Conservation (phyloP, 1,140 invertebrate species). For the Melitaea cinxia region DNA sequence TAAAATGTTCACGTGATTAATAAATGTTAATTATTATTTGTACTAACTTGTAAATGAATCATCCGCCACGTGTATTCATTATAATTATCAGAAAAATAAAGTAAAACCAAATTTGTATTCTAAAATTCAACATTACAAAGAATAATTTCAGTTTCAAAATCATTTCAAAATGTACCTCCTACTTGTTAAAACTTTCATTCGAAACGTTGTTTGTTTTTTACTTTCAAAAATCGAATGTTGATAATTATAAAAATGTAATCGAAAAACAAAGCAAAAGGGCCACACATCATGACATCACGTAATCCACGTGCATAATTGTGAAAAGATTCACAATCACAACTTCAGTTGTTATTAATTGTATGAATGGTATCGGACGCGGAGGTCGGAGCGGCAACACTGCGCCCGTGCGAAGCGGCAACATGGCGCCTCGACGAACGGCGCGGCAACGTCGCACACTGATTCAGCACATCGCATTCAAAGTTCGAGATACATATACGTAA, state of each 20-base stretch:
- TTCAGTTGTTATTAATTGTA: slow-evolving; percentile 44
- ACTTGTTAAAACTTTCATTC: too few species aligned
- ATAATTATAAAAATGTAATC: slow-evolving; percentile 1
- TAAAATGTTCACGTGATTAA: too few species aligned
- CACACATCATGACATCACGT: slow-evolving; percentile 3
- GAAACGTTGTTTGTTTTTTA: too few species aligned
- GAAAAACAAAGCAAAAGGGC: slow-evolving; percentile 15
- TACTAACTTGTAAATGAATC: too few species aligned
- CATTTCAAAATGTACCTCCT: too few species aligned
- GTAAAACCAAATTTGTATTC: too few species aligned
- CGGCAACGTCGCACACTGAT: slow-evolving; percentile 72
- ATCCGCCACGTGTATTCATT: too few species aligned
- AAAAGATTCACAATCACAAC: slow-evolving; percentile 17
- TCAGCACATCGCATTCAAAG: slow-evolving; percentile 63
- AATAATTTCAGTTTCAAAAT: too few species aligned
- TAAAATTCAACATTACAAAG: too few species aligned
- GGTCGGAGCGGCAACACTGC: slow-evolving; percentile 60
- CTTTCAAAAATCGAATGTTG: too few species aligned
- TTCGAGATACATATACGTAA: slow-evolving; percentile 2
- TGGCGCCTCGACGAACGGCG: slow-evolving; percentile 55
- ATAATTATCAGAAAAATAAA: too few species aligned
- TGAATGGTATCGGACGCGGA: slow-evolving; percentile 66
- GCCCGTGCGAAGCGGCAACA: slow-evolving; percentile 64
- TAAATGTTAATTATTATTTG: too few species aligned
- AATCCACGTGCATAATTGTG: slow-evolving; percentile 15